Evolutionary conservation across 2,113 vertebrate species (phyloP).

Genomic region (Scalopus aquaticus): DNA sequence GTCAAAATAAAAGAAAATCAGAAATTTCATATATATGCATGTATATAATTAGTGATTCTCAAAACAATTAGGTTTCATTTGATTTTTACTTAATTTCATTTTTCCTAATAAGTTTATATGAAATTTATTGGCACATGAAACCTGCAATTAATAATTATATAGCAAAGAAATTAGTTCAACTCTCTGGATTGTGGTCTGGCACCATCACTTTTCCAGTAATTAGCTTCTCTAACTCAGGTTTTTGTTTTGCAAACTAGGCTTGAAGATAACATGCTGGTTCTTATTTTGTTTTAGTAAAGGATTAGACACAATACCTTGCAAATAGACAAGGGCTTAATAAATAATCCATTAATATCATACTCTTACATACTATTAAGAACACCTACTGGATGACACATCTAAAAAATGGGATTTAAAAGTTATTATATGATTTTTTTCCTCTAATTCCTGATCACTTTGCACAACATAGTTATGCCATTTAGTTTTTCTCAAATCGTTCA

Average conservation of each 20-base stretch:
- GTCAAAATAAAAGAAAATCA: slow-evolving; percentile 18
- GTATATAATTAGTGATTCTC: not conserved
- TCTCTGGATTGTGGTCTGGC: not conserved
- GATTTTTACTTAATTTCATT: not conserved
- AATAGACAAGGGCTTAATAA: not conserved
- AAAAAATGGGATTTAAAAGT: not conserved
- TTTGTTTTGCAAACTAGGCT: not conserved
- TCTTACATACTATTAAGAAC: not conserved
- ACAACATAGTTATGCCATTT: not conserved
- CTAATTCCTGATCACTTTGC: not conserved
- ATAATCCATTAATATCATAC: not conserved
- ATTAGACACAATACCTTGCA: not conserved
- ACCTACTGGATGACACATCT: not conserved
- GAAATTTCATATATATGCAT: not conserved
- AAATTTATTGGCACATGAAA: not conserved
- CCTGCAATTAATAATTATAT: not conserved
- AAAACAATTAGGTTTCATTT: not conserved
- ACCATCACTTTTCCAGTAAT: not conserved
- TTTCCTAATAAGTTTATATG: not conserved
- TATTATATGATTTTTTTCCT: not conserved
- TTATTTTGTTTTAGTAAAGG: not conserved
- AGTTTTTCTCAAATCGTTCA: not conserved
- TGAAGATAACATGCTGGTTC: not conserved
- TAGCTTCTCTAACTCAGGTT: not conserved
- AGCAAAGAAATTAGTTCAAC: not conserved